These are phyloP conservation scores for Drosophila hydei DNA, from an alignment of 1,140 invertebrate genomes.

Conservation along the genomic window DNA sequence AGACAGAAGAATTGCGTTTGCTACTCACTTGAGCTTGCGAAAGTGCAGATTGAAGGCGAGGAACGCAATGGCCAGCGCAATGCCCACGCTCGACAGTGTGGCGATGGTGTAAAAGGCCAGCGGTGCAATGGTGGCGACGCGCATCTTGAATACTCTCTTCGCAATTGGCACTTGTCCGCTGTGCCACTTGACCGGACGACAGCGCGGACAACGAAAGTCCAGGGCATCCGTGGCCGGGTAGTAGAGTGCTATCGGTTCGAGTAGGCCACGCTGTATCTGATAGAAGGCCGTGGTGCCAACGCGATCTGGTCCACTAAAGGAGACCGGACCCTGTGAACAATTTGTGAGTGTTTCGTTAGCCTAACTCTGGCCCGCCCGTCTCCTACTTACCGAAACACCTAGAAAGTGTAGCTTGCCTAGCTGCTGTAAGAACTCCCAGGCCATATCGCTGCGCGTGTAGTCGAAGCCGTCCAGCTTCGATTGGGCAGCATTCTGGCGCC, in stretches of 20 bases:
- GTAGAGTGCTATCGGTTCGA: constrained; percentile 90
- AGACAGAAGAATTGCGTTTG: not conserved
- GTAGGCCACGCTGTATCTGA: constrained; percentile 91
- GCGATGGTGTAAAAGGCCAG: constrained; percentile 89
- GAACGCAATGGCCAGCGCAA: constrained; percentile 91
- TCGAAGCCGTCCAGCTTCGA: constrained; percentile 87
- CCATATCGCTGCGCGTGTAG: constrained; percentile 89
- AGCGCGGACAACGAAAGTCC: constrained; percentile 89
- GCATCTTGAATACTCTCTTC: constrained; percentile 88
- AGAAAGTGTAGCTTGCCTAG: constrained; percentile 90
- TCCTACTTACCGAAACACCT: constrained; percentile 91
- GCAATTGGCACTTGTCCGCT: constrained; percentile 91
- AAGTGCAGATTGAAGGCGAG: constrained; percentile 94
- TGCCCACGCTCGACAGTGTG: constrained; percentile 89
- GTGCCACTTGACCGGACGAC: constrained; percentile 89
- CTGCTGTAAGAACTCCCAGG: constrained; percentile 87
- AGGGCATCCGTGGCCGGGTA: constrained; percentile 87
- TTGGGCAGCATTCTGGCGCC: constrained; percentile 64
- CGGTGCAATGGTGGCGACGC: constrained; percentile 90
- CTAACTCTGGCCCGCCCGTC: not conserved
- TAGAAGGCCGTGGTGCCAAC: constrained; percentile 93
- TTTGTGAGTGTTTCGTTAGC: not conserved
- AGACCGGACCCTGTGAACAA: constrained; percentile 90
- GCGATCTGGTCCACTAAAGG: constrained; percentile 93
- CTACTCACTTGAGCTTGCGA: constrained; percentile 91